These are phyloP conservation scores for Chrysemys picta DNA, from an alignment of 2,113 vertebrate species.

Conservation along the genomic window DNA sequence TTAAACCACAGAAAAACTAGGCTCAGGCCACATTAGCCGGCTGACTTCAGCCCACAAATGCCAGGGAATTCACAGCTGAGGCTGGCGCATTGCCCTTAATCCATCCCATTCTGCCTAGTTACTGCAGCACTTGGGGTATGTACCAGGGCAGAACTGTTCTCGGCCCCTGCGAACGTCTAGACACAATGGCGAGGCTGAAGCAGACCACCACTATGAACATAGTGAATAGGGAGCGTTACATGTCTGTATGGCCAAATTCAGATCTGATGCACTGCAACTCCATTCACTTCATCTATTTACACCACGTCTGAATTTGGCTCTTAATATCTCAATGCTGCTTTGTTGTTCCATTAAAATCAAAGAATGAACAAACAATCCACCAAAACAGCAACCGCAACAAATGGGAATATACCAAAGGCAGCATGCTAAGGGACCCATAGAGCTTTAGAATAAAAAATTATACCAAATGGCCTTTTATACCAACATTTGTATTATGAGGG, in stretches of 20 bases:
- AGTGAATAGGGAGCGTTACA: not conserved
- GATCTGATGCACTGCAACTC: not conserved
- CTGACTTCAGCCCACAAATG: fast-evolving
- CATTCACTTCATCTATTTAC: fast-evolving
- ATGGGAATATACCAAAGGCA: not conserved
- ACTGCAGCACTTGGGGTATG: not conserved
- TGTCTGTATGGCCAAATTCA: not conserved
- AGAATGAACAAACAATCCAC: not conserved
- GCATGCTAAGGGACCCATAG: not conserved
- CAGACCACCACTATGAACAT: not conserved
- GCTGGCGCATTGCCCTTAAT: not conserved
- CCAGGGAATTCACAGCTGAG: not conserved
- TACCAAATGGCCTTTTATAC: not conserved
- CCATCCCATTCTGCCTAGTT: fast-evolving
- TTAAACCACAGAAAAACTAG: not conserved
- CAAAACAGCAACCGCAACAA: fast-evolving
- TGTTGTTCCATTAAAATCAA: not conserved
- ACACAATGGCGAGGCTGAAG: not conserved
- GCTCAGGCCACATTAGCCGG: fast-evolving
- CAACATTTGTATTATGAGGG: fast-evolving
- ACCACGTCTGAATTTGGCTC: not conserved
- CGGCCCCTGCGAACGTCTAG: not conserved
- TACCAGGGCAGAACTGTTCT: not conserved
- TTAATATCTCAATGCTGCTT: fast-evolving
- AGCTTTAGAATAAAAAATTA: not conserved